These are phyloP conservation scores for Tricholaema leucomelas DNA, from an alignment of 2,113 vertebrate genomes.

Conservation along the genomic window DNA sequence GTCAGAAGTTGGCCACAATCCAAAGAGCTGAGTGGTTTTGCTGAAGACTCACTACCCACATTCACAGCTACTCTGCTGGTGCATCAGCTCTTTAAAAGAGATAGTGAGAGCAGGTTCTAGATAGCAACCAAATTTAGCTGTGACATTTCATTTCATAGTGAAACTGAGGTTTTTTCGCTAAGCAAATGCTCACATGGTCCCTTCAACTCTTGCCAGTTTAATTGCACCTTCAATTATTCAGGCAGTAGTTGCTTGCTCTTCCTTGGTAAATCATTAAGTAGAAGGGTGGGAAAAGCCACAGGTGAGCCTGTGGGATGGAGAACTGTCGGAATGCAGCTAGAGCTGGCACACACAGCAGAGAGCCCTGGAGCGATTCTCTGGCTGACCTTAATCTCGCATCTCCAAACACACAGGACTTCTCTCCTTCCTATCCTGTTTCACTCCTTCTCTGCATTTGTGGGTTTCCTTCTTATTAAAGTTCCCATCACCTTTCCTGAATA, in stretches of 20 bases:
- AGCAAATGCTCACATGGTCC: background rate
- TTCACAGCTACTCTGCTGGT: background rate
- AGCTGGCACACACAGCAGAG: background rate
- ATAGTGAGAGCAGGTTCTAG: background rate
- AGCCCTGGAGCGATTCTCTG: background rate
- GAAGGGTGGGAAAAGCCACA: background rate
- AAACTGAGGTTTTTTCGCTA: background rate
- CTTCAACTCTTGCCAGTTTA: background rate
- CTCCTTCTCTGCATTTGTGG: background rate
- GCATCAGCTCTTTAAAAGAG: background rate
- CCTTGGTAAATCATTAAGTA: slow-evolving; percentile 12
- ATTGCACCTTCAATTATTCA: slow-evolving; percentile 45
- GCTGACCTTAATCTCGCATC: background rate
- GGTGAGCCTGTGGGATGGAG: background rate
- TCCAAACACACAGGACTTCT: background rate
- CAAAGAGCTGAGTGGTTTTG: background rate
- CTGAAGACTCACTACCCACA: background rate
- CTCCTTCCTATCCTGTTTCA: background rate
- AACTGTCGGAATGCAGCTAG: background rate
- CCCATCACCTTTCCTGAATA: background rate
- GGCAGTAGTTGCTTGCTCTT: background rate
- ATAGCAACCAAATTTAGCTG: background rate
- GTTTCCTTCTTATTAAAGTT: background rate
- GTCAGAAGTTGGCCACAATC: background rate
- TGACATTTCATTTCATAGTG: background rate